Evolutionary conservation across 2,888 invertebrate genomes (phyloP), one percentile per base, ranked within the genome.

Genomic region (Philopedon plagiatum): DNA sequence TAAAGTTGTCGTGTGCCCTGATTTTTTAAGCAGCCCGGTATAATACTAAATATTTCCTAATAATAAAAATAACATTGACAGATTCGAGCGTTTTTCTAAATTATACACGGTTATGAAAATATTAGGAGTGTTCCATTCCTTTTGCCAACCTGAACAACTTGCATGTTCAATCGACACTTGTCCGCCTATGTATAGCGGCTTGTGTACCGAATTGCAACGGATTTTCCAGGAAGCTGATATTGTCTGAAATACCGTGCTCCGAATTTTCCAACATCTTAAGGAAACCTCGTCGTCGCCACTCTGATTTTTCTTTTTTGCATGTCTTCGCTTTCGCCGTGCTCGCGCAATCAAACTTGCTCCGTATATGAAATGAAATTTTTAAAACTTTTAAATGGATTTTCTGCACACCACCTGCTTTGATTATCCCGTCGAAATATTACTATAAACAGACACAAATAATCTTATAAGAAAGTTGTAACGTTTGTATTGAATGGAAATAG

Each of bases 161-260:
- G n/a, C n/a, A n/a, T n/a, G n/a, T n/a, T n/a, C n/a, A n/a, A n/a
- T n/a, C n/a, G n/a, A n/a, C n/a, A n/a, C n/a, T n/a, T n/a, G n/a
- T n/a, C n/a, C 57, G 61, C 61, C 61, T 32, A 46, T 62, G 61
- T 0, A 18, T 32, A 26, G 26, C 65, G 61, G 64, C 71, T 65
- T 56, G 58, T 66, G 71, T 71, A 71, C 66, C 71, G 71, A 71
- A 66, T 71, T 66, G 71, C 66, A 66, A 11, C 61, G 66, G 65
- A 66, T 71, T 71, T 71, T 61, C 66, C 60, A n/a, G 71, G 29
- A 54, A 64, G 49, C 71, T 64, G 71, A 65, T 71, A 71, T 71
- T 71, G 71, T 71, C 71, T 71, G 71, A 71, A 71, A 54, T 44
- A 37, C 66, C 71, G 71, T 66, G 71, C 56, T 61, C 32, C 54